Percentiles rank a stretch among this genome's conserved stretches.
phyloP scores from a whole-genome alignment of 2,113 vertebrate genomes.

The Erpornis zantholeuca region DNA sequence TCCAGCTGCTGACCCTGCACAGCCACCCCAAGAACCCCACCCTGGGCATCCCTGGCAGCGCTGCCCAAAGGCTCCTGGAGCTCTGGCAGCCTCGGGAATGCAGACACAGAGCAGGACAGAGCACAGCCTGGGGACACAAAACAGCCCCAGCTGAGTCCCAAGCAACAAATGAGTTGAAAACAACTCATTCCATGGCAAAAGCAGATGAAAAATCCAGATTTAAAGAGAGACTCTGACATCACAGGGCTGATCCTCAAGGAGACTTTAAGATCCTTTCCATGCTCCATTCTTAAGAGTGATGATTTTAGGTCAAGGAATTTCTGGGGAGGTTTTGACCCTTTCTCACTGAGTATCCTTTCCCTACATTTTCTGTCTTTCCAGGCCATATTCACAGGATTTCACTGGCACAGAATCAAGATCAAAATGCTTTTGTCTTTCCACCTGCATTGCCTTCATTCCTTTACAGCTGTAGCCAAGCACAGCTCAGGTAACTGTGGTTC shows the following conservation, averaged over 20 bases:
- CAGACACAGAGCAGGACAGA: background rate
- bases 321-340: background rate
- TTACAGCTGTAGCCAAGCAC: background rate
- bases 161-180: too few relatives aligned
- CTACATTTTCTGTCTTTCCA: background rate
- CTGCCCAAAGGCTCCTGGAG: background rate
- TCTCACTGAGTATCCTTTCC: background rate
- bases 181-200: background rate
- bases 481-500: background rate
- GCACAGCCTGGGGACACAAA: background rate
- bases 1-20: rapidly evolving
- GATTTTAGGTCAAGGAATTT: background rate
- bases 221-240: background rate
- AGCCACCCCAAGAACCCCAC: background rate
- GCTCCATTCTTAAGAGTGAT: background rate
- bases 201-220: background rate
- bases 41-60: background rate
- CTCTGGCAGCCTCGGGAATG: background rate
- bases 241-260: background rate
- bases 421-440: background rate
- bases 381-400: background rate
- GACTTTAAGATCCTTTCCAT: background rate
- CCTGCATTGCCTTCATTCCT: background rate
- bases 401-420: background rate
- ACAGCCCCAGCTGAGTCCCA: background rate